Evolutionary conservation across 2,113 vertebrate genomes (phyloP), one percentile per base, ranked within the genome.

Genomic region (Melanerpes formicivorus): DNA sequence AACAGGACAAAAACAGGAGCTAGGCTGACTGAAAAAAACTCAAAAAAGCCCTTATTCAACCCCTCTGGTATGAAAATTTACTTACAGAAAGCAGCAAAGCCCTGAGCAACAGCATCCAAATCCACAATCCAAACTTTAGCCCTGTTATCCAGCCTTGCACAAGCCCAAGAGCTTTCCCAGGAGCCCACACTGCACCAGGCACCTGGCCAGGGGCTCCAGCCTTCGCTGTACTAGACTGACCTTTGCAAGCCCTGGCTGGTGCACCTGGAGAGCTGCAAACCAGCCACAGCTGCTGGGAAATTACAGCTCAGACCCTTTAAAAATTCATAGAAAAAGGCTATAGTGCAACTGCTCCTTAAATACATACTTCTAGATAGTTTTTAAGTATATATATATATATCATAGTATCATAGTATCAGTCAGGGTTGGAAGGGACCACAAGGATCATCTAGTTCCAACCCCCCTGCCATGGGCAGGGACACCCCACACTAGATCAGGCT

Each of bases 141-240:
- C 5, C 14, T 18, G 13, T 23, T 67, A 44, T 9, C 25, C 25
- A 78, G 40, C 14, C 16, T 42, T n/a, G 14, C 23, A 55, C 3
- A 8, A 77, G 18, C 12, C 14, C 15, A 70, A 55, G 14, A 32
- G 9, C 42, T 65, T 2, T 22, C 5, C 6, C 32, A 60, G 21
- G 12, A 84, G 9, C 58, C 42, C 32, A 23, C 2, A 0, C 9
- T 34, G 5, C 7, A 6, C 16, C 21, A 42, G 1, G 8, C 70
- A 72, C 22, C 11, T 0, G 3, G 0, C 8, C 22, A 60, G 6
- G 2, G 0, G 5, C 59, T 54, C 44, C 26, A 73, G 2, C 2
- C 0, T 3, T 6, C 1, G 0, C 9, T 55, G 58, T 25, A 34
- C 1, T 6, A 64, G 62, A 30, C 10, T 1, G 1, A 2, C 29